These are phyloP conservation scores for Spea hammondii DNA, from an alignment of 2,797 vertebrate genomes.

Conservation along the genomic window DNA sequence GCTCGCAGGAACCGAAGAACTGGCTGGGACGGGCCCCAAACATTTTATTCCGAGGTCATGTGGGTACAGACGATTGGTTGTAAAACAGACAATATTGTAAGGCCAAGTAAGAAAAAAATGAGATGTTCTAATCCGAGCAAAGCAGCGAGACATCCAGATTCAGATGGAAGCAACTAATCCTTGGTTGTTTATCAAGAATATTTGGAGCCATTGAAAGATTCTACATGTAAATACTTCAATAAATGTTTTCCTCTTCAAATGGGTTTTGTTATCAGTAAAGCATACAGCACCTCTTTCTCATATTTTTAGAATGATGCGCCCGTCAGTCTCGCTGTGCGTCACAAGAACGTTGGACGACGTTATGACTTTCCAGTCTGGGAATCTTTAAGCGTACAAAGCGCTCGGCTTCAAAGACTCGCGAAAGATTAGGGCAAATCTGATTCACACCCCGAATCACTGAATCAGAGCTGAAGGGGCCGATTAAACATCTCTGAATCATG, in stretches of 20 bases:
- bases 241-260: slow-evolving; percentile 46
- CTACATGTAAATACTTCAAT: slow-evolving; percentile 44
- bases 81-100: slow-evolving; percentile 5
- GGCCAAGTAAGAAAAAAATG: slow-evolving; percentile 28
- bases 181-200: slow-evolving; percentile 51
- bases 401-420: slow-evolving; percentile 16
- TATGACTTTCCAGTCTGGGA: slow-evolving; percentile 43
- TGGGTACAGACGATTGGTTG: slow-evolving; percentile 36
- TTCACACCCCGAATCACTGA: slow-evolving; percentile 20
- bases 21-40: slow-evolving; percentile 10
- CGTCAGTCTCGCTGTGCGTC: slow-evolving; percentile 43
- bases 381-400: slow-evolving; percentile 24
- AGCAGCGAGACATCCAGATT: slow-evolving; percentile 29
- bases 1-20: slow-evolving; percentile 2
- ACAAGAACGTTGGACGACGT: background rate
- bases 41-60: slow-evolving; percentile 27
- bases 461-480: background rate
- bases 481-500: background rate
- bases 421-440: slow-evolving; percentile 29
- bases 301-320: slow-evolving; percentile 18
- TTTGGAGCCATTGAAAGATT: slow-evolving; percentile 39
- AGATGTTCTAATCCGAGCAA: slow-evolving; percentile 31
- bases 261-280: slow-evolving; percentile 47
- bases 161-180: slow-evolving; percentile 49
- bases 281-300: slow-evolving; percentile 22